Percentiles rank a stretch among this genome's conserved stretches.
phyloP scores from a whole-genome alignment of 2,888 invertebrate species.

The Euzophera pinguis region DNA sequence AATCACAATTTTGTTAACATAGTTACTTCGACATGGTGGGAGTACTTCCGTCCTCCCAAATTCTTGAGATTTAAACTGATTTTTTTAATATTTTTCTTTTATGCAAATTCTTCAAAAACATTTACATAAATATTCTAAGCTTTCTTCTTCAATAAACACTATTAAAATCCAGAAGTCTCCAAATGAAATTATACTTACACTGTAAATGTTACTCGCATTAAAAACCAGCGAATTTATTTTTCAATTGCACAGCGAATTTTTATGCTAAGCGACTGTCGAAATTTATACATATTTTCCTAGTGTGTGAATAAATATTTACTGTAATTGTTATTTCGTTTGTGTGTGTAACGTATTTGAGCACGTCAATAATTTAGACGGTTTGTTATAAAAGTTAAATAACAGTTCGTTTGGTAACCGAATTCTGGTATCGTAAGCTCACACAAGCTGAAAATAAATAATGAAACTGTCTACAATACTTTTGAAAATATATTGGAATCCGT shows the following conservation, averaged over 20 bases:
- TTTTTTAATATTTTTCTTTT: too few relatives aligned
- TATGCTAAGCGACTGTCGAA: background rate
- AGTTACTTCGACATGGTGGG: too few relatives aligned
- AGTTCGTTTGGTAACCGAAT: constrained; percentile 6
- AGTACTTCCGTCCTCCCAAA: too few relatives aligned
- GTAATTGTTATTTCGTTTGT: background rate
- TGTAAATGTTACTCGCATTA: too few relatives aligned
- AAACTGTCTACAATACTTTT: background rate
- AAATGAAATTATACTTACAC: background rate
- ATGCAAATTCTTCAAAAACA: too few relatives aligned
- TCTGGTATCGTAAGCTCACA: constrained; percentile 2
- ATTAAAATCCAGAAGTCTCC: background rate
- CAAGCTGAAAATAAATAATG: constrained; percentile 1
- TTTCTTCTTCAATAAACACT: too few relatives aligned
- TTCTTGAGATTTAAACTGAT: too few relatives aligned
- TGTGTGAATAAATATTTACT: background rate
- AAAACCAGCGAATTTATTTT: background rate
- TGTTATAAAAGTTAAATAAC: too few relatives aligned
- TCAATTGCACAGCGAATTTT: background rate
- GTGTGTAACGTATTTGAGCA: background rate
- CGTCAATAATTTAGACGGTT: background rate
- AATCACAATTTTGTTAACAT: too few relatives aligned
- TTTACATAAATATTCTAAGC: too few relatives aligned
- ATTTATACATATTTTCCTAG: background rate
- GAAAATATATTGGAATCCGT: background rate